phyloP scores from a whole-genome alignment of 1,140 invertebrate genomes.

The Euglossa dilemma region DNA sequence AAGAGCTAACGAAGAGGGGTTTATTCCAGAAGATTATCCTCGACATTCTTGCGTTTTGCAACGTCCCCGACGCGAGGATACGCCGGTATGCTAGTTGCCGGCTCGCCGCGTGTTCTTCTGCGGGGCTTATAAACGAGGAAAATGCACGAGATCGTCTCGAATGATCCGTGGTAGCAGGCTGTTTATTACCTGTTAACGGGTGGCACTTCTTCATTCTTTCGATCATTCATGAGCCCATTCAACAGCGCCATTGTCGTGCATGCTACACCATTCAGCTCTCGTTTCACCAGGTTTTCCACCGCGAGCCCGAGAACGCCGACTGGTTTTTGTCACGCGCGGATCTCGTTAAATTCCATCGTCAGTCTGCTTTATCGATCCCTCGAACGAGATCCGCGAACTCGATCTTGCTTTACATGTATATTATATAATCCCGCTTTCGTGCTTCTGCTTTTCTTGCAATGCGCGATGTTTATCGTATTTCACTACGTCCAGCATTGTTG shows the following conservation, averaged over 20 bases:
- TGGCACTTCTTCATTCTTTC: conserved; percentile 44
- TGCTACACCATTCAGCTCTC: conserved; percentile 47
- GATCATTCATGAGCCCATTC: conserved; percentile 49
- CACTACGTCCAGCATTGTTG: not conserved
- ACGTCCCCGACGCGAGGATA: not conserved
- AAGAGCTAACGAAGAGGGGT: no score
- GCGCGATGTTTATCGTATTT: not conserved
- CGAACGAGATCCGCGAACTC: conserved; percentile 14
- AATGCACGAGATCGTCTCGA: conserved; percentile 18
- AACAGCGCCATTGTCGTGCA: conserved; percentile 38
- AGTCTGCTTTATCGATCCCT: conserved; percentile 38
- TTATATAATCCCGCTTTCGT: conserved; percentile 29
- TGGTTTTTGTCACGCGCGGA: conserved; percentile 47
- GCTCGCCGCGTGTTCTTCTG: conserved; percentile 16
- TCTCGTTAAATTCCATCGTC: conserved; percentile 52
- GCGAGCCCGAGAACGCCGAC: conserved; percentile 4
- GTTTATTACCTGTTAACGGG: conserved; percentile 52
- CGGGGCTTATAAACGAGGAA: conserved; percentile 4
- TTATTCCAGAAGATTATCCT: not conserved
- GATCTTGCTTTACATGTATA: conserved; percentile 22
- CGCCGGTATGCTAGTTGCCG: not conserved
- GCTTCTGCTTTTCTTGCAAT: not conserved
- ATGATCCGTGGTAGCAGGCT: conserved; percentile 23
- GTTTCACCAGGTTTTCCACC: conserved; percentile 45
- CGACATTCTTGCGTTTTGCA: not conserved